Base-by-base conservation (phyloP, 2,888 invertebrate genomes). In the Liodrosophila aerea region DNA sequence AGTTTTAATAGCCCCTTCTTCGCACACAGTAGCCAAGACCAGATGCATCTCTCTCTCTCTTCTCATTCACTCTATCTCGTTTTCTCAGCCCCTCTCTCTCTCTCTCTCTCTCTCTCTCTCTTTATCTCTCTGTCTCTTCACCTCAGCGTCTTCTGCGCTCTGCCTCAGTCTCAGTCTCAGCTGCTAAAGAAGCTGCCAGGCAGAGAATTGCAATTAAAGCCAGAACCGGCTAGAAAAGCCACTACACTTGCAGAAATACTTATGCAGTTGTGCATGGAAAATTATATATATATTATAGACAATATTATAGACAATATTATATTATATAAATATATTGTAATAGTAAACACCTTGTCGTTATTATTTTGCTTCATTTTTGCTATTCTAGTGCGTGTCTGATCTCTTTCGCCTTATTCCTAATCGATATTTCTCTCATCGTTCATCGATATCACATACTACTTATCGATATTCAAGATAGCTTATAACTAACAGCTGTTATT, bases 1-100 rank as follows among this genome's bases (percentile, higher is more conserved):
- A 76, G 77, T 77, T 77, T 74, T 74, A 77, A 76, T 77, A 54
- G 77, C 58, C 60, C 45, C 59, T 54, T 22, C 22, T 22, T 22
- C 22, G 22, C 66, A 61, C 73, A 75, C 74, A 76, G 74, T 71
- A 73, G 75, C 70, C 22, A 22, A 40, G 27, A 31, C 43, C 50
- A 50, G 53, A 49, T 58, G 47, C 49, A 49, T n/a, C 47, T 47
- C 16, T 7, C 13, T 34, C 34, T 51, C 39, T 33, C 30, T 9
- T 13, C n/a, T n/a, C n/a, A n/a, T n/a, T n/a, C n/a, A n/a, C n/a
- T n/a, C n/a, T n/a, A n/a, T n/a, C n/a, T n/a, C n/a, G n/a, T n/a
- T n/a, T n/a, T n/a, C n/a, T n/a, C n/a, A n/a, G n/a, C 7, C 30
- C 9, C n/a, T 8, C n/a, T 45, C 29, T 36, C 15, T 15, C 7